Conservation (phyloP, 2,797 vertebrate genomes). For the Phaenicophaeus curvirostris region DNA sequence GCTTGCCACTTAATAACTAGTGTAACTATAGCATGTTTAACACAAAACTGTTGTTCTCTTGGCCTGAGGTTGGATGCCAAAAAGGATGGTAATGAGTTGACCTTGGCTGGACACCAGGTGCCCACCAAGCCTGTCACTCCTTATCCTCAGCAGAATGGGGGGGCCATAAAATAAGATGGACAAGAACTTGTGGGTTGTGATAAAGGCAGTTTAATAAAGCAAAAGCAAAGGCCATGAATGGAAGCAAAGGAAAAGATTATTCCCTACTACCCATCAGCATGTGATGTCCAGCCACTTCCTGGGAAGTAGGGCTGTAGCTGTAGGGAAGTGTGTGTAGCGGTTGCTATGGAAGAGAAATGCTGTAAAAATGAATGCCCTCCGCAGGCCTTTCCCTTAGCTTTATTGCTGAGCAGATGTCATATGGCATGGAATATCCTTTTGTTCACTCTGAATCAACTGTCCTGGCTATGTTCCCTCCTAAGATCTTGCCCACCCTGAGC, state of each 20-base stretch:
- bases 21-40: not conserved
- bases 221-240: fast-evolving
- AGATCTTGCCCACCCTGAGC: not conserved
- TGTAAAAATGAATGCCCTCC: fast-evolving
- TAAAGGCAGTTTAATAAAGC: not conserved
- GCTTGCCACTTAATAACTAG: not conserved
- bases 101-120: not conserved
- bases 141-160: too few species aligned
- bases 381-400: not conserved
- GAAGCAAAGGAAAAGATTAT: not conserved
- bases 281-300: not conserved
- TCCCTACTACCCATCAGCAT: not conserved
- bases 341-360: not conserved
- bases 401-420: not conserved
- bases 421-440: not conserved
- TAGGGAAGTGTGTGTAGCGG: fast-evolving
- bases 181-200: not conserved
- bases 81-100: not conserved
- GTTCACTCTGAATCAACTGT: not conserved
- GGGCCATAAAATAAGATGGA: not conserved
- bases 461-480: not conserved
- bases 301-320: not conserved
- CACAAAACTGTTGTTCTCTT: not conserved
- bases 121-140: not conserved
- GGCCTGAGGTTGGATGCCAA: fast-evolving